Percentiles rank a stretch among this genome's conserved stretches.
These are phyloP conservation scores for Alcedo atthis DNA, from an alignment of 2,797 vertebrate genomes.

Conservation along the genomic window DNA sequence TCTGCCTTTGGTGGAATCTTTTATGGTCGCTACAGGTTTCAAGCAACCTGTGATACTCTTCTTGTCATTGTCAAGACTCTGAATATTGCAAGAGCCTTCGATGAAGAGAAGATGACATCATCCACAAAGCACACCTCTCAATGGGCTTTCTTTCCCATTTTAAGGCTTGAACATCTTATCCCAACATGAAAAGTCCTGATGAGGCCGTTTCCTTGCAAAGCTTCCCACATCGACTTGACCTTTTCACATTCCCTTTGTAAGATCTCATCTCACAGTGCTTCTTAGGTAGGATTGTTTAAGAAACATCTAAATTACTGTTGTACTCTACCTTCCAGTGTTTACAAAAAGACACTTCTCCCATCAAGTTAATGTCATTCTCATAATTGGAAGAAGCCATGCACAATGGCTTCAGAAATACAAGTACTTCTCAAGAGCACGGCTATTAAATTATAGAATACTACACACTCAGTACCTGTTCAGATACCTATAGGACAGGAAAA, in stretches of 20 bases:
- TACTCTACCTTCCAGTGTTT: conserved; percentile 64
- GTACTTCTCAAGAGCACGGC: conserved; percentile 34
- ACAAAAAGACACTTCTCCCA: conserved; percentile 47
- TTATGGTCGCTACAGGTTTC: neutral
- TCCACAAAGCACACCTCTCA: neutral
- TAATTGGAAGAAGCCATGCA: conserved; percentile 57
- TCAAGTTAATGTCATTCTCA: conserved; percentile 50
- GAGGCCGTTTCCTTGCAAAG: conserved; percentile 37
- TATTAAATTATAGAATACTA: conserved; percentile 42
- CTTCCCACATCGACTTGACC: conserved; percentile 68
- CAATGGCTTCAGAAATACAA: conserved; percentile 52
- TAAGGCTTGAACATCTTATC: conserved; percentile 20
- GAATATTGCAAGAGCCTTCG: neutral
- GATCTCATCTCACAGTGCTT: conserved; percentile 29
- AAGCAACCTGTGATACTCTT: neutral
- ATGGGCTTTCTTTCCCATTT: conserved; percentile 6
- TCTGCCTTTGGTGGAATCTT: neutral
- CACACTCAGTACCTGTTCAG: neutral
- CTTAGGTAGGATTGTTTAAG: conserved; percentile 62
- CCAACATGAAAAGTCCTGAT: conserved; percentile 27
- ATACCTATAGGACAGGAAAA: neutral
- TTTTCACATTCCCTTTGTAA: conserved; percentile 53
- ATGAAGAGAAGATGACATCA: conserved; percentile 2
- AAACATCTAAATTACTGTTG: conserved; percentile 71
- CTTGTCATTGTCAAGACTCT: neutral